Percentiles rank a stretch among this genome's conserved stretches.
These are phyloP conservation scores for Amaurobius ferox DNA, from an alignment of 2,888 invertebrate genomes.

Conservation along the genomic window DNA sequence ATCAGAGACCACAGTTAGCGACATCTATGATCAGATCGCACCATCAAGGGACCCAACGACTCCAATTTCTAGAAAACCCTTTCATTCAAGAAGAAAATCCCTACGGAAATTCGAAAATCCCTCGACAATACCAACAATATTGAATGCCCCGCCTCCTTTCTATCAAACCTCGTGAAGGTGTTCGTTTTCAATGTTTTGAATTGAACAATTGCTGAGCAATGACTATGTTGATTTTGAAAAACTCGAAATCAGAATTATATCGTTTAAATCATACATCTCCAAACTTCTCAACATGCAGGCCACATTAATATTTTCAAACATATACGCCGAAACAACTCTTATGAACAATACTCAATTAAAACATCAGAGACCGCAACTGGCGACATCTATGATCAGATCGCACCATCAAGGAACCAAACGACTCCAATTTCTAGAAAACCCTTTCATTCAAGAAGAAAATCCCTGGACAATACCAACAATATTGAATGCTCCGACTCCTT, in stretches of 20 bases:
- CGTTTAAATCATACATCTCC: too few relatives aligned
- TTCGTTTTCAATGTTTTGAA: too few relatives aligned
- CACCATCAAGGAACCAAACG: slow-evolving; percentile 45
- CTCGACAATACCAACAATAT: slow-evolving; percentile 43
- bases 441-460: neutral
- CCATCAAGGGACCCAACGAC: slow-evolving; percentile 56
- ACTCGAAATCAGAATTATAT: too few relatives aligned
- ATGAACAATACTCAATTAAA: too few relatives aligned
- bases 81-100: neutral
- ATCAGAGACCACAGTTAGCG: slow-evolving; percentile 14
- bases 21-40: slow-evolving; percentile 56
- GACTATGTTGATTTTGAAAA: too few relatives aligned
- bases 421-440: slow-evolving; percentile 29
- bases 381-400: slow-evolving; percentile 58
- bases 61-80: slow-evolving; percentile 15
- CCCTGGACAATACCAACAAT: slow-evolving; percentile 42
- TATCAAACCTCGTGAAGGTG: neutral
- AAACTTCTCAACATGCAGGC: too few relatives aligned
- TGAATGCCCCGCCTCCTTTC: slow-evolving; percentile 40
- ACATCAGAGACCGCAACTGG: slow-evolving; percentile 12
- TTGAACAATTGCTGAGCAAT: too few relatives aligned
- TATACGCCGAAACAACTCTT: too few relatives aligned
- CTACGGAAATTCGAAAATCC: too few relatives aligned
- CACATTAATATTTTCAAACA: too few relatives aligned
- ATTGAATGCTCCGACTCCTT: slow-evolving; percentile 39